Conservation (phyloP, 2,797 vertebrate species). For the Malurus leucopterus region DNA sequence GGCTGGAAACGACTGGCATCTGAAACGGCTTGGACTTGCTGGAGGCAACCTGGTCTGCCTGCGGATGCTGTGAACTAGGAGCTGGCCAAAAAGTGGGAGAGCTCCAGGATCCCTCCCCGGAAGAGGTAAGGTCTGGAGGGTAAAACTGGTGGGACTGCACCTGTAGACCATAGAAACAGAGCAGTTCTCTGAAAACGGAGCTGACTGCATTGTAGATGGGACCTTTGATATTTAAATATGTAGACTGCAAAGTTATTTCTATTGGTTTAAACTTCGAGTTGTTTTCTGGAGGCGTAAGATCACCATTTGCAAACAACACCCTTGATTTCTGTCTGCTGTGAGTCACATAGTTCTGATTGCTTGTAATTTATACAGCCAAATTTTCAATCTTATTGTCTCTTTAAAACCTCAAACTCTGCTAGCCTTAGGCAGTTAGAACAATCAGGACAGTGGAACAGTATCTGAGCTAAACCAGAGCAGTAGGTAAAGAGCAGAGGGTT, state of each 20-base stretch:
- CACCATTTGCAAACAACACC: fast-evolving
- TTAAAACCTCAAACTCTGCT: not conserved
- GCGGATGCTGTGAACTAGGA: conserved; percentile 33
- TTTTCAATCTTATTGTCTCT: not conserved
- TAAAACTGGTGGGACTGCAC: not conserved
- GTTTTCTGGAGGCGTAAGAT: not conserved
- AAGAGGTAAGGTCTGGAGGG: conserved; percentile 14
- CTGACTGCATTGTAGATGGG: not conserved
- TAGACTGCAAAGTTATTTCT: not conserved
- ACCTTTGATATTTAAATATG: not conserved
- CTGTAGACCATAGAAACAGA: not conserved
- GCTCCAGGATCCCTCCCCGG: not conserved
- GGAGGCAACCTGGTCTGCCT: not conserved
- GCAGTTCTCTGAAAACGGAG: not conserved
- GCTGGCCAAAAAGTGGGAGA: not conserved
- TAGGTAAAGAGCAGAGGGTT: conserved; percentile 17
- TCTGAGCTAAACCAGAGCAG: conserved; percentile 49
- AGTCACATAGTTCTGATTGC: not conserved
- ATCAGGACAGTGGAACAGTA: conserved; percentile 45
- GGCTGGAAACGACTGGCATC: not conserved
- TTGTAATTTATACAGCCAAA: not conserved
- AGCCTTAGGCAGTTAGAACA: conserved; percentile 3
- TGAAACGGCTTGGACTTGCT: not conserved
- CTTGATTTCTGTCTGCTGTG: not conserved
- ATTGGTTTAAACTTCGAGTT: not conserved